phyloP scores from a whole-genome alignment of 2,797 vertebrate species.

The Geotrypetes seraphini region DNA sequence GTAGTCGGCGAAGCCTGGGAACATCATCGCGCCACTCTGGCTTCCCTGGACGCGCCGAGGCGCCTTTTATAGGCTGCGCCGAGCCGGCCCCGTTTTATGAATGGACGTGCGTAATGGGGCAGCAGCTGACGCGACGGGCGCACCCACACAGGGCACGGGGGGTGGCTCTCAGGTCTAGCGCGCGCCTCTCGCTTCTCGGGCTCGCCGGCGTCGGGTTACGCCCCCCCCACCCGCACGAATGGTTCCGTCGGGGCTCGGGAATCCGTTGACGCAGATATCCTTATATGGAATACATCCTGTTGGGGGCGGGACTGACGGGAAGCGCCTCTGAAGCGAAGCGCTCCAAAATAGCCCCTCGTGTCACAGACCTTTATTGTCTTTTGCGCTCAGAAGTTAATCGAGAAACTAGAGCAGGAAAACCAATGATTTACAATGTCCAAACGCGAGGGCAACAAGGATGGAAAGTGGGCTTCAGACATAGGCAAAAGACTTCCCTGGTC shows the following conservation, averaged over 20 bases:
- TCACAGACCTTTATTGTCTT: too few relatives aligned
- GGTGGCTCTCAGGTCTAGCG: too few relatives aligned
- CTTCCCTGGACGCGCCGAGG: constrained; percentile 21
- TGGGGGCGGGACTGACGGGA: constrained; percentile 63
- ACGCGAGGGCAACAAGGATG: too few relatives aligned
- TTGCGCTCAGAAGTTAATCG: too few relatives aligned
- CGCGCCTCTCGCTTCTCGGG: neutral
- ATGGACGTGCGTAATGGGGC: neutral
- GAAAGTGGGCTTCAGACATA: too few relatives aligned
- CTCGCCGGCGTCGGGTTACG: too few relatives aligned
- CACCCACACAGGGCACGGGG: too few relatives aligned
- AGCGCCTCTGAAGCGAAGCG: constrained; percentile 47
- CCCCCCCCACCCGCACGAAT: neutral
- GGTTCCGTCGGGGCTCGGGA: constrained; percentile 51
- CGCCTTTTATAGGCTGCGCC: constrained; percentile 26
- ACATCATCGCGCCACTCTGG: constrained; percentile 74
- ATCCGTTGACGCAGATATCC: constrained; percentile 89
- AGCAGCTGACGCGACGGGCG: too few relatives aligned
- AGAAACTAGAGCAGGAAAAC: too few relatives aligned
- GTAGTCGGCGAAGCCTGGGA: constrained; percentile 75
- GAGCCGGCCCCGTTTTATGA: neutral
- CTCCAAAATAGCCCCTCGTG: too few relatives aligned
- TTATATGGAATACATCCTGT: constrained; percentile 94
- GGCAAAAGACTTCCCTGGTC: too few relatives aligned
- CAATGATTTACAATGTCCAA: too few relatives aligned